These are phyloP conservation scores for Amblyopsis hoosieri DNA, from an alignment of 2,797 vertebrate genomes.

Conservation along the genomic window DNA sequence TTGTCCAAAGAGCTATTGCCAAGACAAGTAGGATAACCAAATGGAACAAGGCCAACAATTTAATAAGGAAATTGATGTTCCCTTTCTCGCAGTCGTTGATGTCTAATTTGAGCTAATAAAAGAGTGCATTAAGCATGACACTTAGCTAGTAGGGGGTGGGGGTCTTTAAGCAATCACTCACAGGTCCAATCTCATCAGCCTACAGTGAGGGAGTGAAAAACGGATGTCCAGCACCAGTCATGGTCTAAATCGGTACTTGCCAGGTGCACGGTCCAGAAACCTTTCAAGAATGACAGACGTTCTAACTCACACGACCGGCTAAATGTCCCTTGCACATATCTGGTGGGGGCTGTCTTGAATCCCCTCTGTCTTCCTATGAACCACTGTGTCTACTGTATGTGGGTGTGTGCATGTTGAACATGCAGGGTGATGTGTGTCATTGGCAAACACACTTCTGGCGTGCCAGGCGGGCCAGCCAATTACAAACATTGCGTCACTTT, in stretches of 20 bases:
- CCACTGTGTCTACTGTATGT: conserved; percentile 19
- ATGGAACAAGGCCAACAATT: conserved; percentile 64
- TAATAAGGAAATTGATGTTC: conserved; percentile 70
- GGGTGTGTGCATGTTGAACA: conserved; percentile 48
- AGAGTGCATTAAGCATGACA: conserved; percentile 66
- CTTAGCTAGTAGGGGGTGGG: conserved; percentile 53
- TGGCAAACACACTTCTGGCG: conserved; percentile 48
- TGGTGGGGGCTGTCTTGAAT: conserved; percentile 17
- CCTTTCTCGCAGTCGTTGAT: conserved; percentile 55
- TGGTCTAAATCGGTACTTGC: conserved; percentile 26
- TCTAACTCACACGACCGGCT: no score
- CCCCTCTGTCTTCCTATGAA: conserved; percentile 32
- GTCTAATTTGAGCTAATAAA: conserved; percentile 75
- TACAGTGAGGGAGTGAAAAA: conserved; percentile 25
- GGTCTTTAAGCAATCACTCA: conserved; percentile 59
- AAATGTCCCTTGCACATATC: no score
- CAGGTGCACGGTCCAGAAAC: background rate
- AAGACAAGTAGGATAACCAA: conserved; percentile 58
- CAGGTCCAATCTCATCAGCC: conserved; percentile 55
- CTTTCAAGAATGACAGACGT: no score
- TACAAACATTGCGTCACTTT: conserved; percentile 74
- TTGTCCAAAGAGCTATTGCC: conserved; percentile 54
- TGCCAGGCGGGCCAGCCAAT: conserved; percentile 68
- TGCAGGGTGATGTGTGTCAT: conserved; percentile 58
- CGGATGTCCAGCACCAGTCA: conserved; percentile 24